phyloP scores from a whole-genome alignment of 92 coral and sea anemone species.

The Porites rus region DNA sequence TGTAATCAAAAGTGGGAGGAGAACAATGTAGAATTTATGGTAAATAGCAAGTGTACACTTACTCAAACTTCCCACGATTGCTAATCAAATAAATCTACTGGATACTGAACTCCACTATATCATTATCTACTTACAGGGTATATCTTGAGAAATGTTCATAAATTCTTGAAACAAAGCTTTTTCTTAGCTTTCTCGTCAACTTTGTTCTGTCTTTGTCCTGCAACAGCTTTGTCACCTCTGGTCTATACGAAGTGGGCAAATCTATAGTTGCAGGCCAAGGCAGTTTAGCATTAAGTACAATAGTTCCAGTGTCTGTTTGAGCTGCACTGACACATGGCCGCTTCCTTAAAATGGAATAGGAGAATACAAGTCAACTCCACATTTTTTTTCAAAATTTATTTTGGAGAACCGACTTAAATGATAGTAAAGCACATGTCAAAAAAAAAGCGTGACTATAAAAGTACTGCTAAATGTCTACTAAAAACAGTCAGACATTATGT shows the following conservation, averaged over 20 bases:
- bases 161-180: not conserved
- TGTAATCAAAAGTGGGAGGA: too few relatives aligned
- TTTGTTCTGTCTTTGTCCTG: not conserved
- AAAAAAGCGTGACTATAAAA: too few relatives aligned
- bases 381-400: too few relatives aligned
- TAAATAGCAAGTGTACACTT: too few relatives aligned
- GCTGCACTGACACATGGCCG: not conserved
- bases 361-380: not conserved
- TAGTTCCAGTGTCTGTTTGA: not conserved
- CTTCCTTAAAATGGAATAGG: not conserved
- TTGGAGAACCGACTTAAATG: not conserved
- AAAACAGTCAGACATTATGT: too few relatives aligned
- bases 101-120: not conserved
- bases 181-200: not conserved
- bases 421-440: too few relatives aligned
- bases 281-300: not conserved
- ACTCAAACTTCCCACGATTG: too few relatives aligned
- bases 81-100: too few relatives aligned
- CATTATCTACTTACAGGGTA: not conserved
- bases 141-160: not conserved
- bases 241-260: not conserved
- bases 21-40: too few relatives aligned
- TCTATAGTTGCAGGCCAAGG: constrained; percentile 8
- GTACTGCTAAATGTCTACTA: too few relatives aligned
- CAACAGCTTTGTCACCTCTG: not conserved